These are phyloP conservation scores for Himalopsyche phryganea DNA, from an alignment of 1,140 invertebrate genomes.

Conservation along the genomic window DNA sequence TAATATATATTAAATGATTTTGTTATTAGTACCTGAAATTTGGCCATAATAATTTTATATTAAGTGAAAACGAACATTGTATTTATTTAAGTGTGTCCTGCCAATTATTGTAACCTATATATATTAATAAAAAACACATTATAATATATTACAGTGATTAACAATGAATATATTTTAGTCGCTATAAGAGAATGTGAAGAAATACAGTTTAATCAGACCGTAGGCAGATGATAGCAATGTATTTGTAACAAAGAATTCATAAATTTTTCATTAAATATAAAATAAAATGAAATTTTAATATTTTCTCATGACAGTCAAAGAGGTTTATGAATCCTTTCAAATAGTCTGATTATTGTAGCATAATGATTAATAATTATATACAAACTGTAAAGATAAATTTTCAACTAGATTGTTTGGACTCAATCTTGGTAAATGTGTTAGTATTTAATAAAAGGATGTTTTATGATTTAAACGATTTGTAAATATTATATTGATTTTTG, in stretches of 20 bases:
- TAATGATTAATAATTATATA: conserved; percentile 9
- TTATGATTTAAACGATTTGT: conserved; percentile 14
- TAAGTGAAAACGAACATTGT: background rate
- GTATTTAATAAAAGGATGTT: conserved; percentile 16
- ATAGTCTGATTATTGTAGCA: conserved; percentile 26
- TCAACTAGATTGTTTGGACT: conserved; percentile 19
- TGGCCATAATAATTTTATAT: background rate
- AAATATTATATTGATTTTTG: conserved; percentile 10
- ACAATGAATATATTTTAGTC: no score
- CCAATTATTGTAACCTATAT: background rate
- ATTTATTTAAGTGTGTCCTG: background rate
- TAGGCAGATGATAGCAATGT: background rate
- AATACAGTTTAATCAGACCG: no score
- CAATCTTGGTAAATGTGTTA: conserved; percentile 18
- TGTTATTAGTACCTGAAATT: conserved; percentile 8
- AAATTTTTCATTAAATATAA: conserved; percentile 1
- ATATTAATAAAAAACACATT: no score
- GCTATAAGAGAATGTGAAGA: no score
- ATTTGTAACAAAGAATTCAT: background rate
- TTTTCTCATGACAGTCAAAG: conserved; percentile 12
- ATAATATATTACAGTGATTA: no score
- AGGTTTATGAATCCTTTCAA: background rate
- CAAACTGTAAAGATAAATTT: conserved; percentile 3
- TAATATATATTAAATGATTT: background rate
- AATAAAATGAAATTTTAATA: conserved; percentile 5